These are phyloP conservation scores for Sylvia borin DNA, from an alignment of 2,797 vertebrate species.

Conservation along the genomic window DNA sequence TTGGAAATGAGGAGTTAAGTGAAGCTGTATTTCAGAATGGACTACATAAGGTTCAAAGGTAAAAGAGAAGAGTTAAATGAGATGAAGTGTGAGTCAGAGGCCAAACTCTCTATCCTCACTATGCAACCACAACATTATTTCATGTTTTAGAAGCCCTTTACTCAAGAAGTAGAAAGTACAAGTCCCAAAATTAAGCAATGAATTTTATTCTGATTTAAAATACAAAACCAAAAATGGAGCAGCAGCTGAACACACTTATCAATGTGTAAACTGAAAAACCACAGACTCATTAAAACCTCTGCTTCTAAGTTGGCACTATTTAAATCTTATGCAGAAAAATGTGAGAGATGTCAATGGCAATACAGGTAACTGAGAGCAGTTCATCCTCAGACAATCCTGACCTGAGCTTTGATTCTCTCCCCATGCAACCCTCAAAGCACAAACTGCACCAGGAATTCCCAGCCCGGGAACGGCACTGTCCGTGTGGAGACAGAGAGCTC, in stretches of 20 bases:
- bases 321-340: neutral
- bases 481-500: fast-evolving
- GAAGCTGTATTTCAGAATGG: neutral
- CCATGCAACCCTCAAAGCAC: neutral
- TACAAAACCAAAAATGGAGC: neutral
- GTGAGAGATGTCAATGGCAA: fast-evolving
- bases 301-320: neutral
- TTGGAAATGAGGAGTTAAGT: conserved; percentile 23
- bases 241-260: neutral
- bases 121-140: neutral
- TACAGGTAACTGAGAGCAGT: neutral
- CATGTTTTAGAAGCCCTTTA: neutral
- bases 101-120: neutral
- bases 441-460: neutral
- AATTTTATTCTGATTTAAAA: neutral
- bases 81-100: neutral
- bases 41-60: neutral
- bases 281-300: neutral
- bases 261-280: neutral
- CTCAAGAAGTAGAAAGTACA: neutral
- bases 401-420: neutral
- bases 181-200: neutral
- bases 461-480: neutral
- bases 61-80: neutral
- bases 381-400: neutral